These are phyloP conservation scores for Neoaliturus tenellus DNA, from an alignment of 2,888 invertebrate species.

Conservation along the genomic window DNA sequence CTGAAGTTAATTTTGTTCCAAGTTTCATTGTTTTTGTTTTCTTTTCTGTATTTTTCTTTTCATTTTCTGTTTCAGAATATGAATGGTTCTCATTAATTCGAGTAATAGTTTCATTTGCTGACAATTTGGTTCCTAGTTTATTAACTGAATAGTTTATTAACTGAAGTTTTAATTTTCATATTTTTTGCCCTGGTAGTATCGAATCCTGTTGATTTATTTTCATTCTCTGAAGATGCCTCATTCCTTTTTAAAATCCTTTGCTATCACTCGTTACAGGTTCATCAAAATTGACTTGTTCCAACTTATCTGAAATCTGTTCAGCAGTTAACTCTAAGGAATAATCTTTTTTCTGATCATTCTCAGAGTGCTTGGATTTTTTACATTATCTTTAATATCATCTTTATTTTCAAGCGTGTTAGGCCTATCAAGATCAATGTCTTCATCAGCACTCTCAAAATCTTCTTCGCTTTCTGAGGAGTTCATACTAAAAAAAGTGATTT, in stretches of 20 bases:
- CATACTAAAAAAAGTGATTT: constrained; percentile 25
- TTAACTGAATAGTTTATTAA: constrained; percentile 71
- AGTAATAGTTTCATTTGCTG: constrained; percentile 70
- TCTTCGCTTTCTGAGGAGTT: constrained; percentile 79
- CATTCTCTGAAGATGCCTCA: neutral
- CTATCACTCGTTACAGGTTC: neutral
- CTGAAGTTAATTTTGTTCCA: neutral
- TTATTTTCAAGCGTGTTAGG: neutral
- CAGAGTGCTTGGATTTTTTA: neutral
- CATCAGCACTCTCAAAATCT: constrained; percentile 86
- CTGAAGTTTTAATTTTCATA: neutral
- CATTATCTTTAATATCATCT: neutral
- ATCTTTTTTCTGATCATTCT: neutral
- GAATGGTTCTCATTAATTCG: neutral
- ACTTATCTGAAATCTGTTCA: constrained; percentile 58
- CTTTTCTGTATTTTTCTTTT: neutral
- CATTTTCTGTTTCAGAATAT: neutral
- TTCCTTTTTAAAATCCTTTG: neutral
- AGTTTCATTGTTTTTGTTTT: neutral
- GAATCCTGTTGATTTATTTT: neutral
- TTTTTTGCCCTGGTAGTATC: neutral
- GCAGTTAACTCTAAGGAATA: constrained; percentile 67
- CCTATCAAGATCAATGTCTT: constrained; percentile 75
- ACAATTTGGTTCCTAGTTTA: constrained; percentile 21
- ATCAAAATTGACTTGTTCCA: neutral